phyloP scores from a whole-genome alignment of 2,888 invertebrate genomes.

The Digitonthophagus gazella region DNA sequence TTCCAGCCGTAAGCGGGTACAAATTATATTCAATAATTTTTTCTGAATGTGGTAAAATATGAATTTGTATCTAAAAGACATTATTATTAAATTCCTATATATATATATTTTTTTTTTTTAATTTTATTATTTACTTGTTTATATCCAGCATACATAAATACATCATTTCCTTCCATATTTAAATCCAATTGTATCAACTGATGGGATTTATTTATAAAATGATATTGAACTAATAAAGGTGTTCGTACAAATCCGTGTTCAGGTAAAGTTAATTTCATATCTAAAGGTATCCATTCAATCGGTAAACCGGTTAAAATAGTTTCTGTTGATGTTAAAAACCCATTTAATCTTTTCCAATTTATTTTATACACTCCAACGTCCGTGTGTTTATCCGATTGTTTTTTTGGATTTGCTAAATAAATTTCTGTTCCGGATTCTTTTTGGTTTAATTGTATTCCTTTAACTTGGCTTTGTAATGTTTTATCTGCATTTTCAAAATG shows the following conservation, averaged over 20 bases:
- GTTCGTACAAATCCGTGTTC: constrained; percentile 72
- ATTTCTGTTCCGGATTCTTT: constrained; percentile 57
- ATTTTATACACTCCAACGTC: constrained; percentile 57
- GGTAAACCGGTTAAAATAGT: constrained; percentile 49
- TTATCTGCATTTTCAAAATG: constrained; percentile 38
- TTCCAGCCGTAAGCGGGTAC: constrained; percentile 74
- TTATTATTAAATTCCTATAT: constrained; percentile 1
- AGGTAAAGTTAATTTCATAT: constrained; percentile 64
- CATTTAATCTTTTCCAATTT: constrained; percentile 53
- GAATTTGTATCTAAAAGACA: constrained; percentile 51
- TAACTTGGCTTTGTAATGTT: constrained; percentile 45
- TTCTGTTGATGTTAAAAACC: constrained; percentile 39
- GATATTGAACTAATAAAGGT: constrained; percentile 69
- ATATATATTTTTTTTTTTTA: no score
- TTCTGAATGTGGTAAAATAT: constrained; percentile 61
- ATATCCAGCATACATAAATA: constrained; percentile 94
- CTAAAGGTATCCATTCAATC: constrained; percentile 62
- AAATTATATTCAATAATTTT: constrained; percentile 72
- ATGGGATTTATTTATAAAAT: constrained; percentile 69
- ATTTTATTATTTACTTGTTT: constrained; percentile 68
- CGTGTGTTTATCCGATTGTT: constrained; percentile 50
- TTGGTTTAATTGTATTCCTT: constrained; percentile 48
- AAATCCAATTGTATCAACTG: constrained; percentile 71
- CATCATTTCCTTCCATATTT: constrained; percentile 79
- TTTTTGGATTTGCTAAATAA: constrained; percentile 50